Base-by-base conservation (phyloP, 1,140 invertebrate genomes). In the Drosophila guanche region DNA sequence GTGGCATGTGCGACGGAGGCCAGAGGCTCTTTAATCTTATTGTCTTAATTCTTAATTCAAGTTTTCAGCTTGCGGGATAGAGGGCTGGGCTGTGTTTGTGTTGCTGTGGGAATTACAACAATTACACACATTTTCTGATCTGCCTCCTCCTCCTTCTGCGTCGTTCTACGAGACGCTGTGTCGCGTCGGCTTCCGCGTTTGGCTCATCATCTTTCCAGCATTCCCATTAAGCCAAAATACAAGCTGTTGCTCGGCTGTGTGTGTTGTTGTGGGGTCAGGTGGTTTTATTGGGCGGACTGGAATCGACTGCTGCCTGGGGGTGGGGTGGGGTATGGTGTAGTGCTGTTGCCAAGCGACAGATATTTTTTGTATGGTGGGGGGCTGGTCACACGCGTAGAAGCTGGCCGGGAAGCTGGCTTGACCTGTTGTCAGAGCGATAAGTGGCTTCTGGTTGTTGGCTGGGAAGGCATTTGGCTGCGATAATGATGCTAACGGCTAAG, bases 51-150 rank as follows among this genome's bases (percentile, higher is more conserved):
- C n/a, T 55, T 46, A 48, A 60, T 60, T 60, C 47, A 46, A 42
- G 61, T 48, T 63, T 58, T 59, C 57, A 63, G 22, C 60, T 57
- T 16, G 3, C n/a, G 57, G 27, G 8, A 33, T 5, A 20, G 14
- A 20, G 14, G n/a, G 20, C 29, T 5, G 33, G 4, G 12, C 4
- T 5, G 10, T 10, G 8, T 29, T 7, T 53, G 27, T 60, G 68
- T 53, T 33, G 69, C 69, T 37, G 33, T 37, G 33, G 10, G 33
- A 10, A 72, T 72, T 72, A 72, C 69, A 72, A 72, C 69, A 72
- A 72, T 72, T 72, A 72, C 62, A 61, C 4, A 72, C 51, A 45
- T 61, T 70, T 71, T 72, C 33, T 12, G 8, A 72, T 20, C 29
- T 22, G 16, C 8, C 22, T 14, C 8, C 8, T 4, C 1, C 33